Evolutionary conservation across 2,113 vertebrate genomes (phyloP).

Genomic region (Lepisosteus oculatus): DNA sequence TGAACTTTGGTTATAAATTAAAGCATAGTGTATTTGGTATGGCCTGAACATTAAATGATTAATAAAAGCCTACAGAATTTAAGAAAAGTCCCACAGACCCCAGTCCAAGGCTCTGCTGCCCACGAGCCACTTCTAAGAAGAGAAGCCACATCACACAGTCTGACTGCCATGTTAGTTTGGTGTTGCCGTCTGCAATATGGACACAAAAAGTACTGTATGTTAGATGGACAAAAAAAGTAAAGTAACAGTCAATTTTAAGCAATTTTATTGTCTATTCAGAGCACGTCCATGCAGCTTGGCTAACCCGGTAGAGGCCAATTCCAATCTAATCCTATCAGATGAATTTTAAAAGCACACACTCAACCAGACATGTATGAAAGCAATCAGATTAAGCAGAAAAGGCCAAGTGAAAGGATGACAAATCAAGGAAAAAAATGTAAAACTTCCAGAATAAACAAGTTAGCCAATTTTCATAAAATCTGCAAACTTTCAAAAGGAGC

Average conservation of each 20-base stretch:
- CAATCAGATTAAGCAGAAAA: too few relatives aligned
- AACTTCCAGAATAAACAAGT: too few relatives aligned
- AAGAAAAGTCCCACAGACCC: slow-evolving; percentile 93
- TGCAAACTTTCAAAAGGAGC: too few relatives aligned
- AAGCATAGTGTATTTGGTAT: slow-evolving; percentile 75
- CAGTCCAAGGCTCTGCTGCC: slow-evolving; percentile 99
- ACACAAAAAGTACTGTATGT: slow-evolving; percentile 92
- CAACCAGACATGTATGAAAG: background rate
- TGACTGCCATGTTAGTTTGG: slow-evolving; percentile 99
- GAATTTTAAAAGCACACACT: slow-evolving; percentile 26
- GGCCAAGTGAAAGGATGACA: too few relatives aligned
- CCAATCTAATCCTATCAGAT: slow-evolving; percentile 66
- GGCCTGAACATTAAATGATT: slow-evolving; percentile 72
- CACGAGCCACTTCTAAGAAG: slow-evolving; percentile 99
- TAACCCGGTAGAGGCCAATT: slow-evolving; percentile 75
- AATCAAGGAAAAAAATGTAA: too few relatives aligned
- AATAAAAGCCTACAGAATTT: slow-evolving; percentile 71
- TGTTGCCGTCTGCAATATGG: slow-evolving; percentile 98
- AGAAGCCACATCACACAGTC: slow-evolving; percentile 99
- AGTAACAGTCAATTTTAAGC: slow-evolving; percentile 79
- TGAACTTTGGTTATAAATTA: background rate
- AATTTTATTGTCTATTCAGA: slow-evolving; percentile 78
- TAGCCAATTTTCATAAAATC: too few relatives aligned
- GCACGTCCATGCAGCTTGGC: slow-evolving; percentile 75
- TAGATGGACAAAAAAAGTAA: slow-evolving; percentile 81